phyloP scores from a whole-genome alignment of 1,140 invertebrate genomes.

The Drosophila insularis region DNA sequence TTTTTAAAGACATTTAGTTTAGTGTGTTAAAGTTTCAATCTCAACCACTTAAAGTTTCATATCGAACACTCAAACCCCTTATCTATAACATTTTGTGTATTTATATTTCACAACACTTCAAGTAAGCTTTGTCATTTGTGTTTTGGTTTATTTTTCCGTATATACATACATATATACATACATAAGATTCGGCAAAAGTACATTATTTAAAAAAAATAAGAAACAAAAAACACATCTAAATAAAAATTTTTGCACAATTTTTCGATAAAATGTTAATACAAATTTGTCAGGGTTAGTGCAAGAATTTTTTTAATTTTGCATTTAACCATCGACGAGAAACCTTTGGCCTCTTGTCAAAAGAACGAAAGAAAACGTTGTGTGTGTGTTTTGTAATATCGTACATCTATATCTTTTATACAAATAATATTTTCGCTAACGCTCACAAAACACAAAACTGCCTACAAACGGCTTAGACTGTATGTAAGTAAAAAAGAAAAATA shows the following conservation, averaged over 20 bases:
- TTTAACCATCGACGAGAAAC: background rate
- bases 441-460: background rate
- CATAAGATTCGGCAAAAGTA: background rate
- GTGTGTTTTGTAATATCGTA: background rate
- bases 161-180: background rate
- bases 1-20: background rate
- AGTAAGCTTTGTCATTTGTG: background rate
- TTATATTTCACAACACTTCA: background rate
- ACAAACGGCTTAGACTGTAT: slow-evolving; percentile 11
- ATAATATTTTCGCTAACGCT: background rate
- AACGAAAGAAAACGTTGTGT: background rate
- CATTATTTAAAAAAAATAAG: background rate
- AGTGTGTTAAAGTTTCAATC: background rate
- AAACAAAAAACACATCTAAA: background rate
- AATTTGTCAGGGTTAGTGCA: slow-evolving; percentile 20
- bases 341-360: background rate
- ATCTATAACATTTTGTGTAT: background rate
- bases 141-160: background rate
- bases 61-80: background rate
- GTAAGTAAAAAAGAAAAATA: slow-evolving; percentile 29
- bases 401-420: background rate
- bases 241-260: slow-evolving; percentile 5
- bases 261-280: slow-evolving; percentile 33
- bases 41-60: background rate
- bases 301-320: slow-evolving; percentile 24